A percentile compares a stretch with the other conserved stretches of the same genome.
These are phyloP conservation scores for Rhinopomastus cyanomelas DNA, from an alignment of 2,113 vertebrate species.

Conservation along the genomic window DNA sequence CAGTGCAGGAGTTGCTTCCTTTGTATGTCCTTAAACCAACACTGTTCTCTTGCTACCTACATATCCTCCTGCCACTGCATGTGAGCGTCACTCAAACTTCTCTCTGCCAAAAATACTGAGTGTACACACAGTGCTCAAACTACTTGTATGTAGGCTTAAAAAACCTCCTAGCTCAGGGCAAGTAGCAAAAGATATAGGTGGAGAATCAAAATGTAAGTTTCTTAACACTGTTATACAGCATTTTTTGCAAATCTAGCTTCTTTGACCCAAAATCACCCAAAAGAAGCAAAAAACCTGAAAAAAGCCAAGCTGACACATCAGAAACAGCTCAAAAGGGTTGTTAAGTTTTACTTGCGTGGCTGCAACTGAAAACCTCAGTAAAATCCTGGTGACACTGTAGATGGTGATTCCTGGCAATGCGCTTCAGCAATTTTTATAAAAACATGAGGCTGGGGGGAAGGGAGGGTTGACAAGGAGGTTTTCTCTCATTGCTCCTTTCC, in stretches of 20 bases:
- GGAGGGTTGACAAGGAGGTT: no score
- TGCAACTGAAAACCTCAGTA: neutral
- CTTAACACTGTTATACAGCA: neutral
- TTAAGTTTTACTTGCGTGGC: neutral
- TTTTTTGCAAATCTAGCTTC: neutral
- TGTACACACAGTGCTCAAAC: neutral
- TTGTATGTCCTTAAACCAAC: neutral
- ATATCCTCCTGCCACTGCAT: neutral
- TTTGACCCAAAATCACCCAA: neutral
- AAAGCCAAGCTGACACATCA: neutral
- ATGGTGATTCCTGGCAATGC: neutral
- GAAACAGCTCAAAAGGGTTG: neutral
- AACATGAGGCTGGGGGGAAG: no score
- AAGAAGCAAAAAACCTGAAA: neutral
- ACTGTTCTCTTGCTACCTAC: neutral
- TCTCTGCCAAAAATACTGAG: neutral
- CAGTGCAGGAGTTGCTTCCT: neutral
- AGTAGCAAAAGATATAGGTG: neutral
- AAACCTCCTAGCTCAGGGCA: neutral
- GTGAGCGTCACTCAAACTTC: neutral
- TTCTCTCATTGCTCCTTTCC: neutral
- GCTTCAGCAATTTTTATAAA: neutral
- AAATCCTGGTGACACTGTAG: neutral
- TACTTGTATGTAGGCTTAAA: neutral
- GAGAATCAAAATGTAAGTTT: neutral